Percentiles rank a stretch among this genome's conserved stretches.
These are phyloP conservation scores for Himalopsyche japonica DNA, from an alignment of 2,888 invertebrate genomes.

Conservation along the genomic window DNA sequence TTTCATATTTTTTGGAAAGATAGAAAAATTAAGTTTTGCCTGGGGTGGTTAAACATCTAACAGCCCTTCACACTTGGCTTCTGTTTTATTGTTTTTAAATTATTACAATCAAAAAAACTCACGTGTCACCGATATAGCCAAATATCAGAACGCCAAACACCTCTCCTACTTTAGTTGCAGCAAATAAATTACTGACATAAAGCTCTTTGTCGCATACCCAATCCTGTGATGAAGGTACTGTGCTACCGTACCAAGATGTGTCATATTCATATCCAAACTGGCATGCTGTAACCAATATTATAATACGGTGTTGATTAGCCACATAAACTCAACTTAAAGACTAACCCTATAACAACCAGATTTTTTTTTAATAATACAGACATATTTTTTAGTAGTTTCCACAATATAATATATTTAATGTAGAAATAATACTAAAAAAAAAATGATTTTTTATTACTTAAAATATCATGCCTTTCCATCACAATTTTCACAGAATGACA, in stretches of 20 bases:
- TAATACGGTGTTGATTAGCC: no score
- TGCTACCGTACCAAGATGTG: slow-evolving; percentile 55
- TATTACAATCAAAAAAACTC: slow-evolving; percentile 42
- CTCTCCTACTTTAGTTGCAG: slow-evolving; percentile 57
- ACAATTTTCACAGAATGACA: no score
- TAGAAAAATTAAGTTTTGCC: no score
- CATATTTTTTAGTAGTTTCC: no score
- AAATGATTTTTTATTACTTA: no score
- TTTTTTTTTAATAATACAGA: no score
- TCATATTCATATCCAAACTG: slow-evolving; percentile 62
- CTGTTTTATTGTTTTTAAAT: not conserved
- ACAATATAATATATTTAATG: no score
- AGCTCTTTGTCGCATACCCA: slow-evolving; percentile 63
- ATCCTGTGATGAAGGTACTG: slow-evolving; percentile 56
- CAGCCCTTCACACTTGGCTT: not conserved
- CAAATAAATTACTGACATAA: slow-evolving; percentile 59
- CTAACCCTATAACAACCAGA: no score
- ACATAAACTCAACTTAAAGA: no score
- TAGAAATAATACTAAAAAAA: no score
- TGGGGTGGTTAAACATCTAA: not conserved
- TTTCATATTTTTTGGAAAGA: no score
- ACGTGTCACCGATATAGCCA: slow-evolving; percentile 63
- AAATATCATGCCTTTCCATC: no score
- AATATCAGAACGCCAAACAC: slow-evolving; percentile 60
- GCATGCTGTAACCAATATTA: slow-evolving; percentile 49